These are phyloP conservation scores for Geococcyx californianus DNA, from an alignment of 2,113 vertebrate genomes.

Conservation along the genomic window DNA sequence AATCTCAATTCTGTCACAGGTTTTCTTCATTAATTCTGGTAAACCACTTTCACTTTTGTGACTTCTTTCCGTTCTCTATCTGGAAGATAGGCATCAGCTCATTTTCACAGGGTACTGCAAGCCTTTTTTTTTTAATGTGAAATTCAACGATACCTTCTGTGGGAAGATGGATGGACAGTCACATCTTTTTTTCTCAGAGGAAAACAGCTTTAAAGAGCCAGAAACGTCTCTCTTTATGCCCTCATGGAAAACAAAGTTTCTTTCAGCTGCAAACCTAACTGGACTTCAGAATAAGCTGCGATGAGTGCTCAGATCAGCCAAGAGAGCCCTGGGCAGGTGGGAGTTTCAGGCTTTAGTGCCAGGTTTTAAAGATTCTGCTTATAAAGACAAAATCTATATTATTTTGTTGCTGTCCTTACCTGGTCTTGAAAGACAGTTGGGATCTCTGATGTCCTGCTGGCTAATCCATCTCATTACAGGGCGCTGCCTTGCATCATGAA, in stretches of 20 bases:
- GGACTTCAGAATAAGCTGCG: neutral
- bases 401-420: neutral
- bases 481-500: neutral
- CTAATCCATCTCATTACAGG: neutral
- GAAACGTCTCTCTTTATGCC: neutral
- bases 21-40: neutral
- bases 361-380: neutral
- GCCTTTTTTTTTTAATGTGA: neutral
- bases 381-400: neutral
- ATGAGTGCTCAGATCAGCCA: neutral
- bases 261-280: neutral
- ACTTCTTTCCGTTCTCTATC: neutral
- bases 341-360: neutral
- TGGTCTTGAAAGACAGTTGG: neutral
- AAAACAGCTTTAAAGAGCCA: neutral
- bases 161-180: neutral
- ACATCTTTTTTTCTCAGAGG: neutral
- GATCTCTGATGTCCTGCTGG: neutral
- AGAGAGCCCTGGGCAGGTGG: neutral
- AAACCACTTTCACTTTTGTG: neutral
- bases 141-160: neutral
- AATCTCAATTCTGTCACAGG: neutral
- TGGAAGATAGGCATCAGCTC: neutral
- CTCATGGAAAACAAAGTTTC: neutral
- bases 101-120: neutral